These are phyloP conservation scores for Chrysopilus asiliformis DNA, from an alignment of 2,888 invertebrate genomes.

Conservation along the genomic window DNA sequence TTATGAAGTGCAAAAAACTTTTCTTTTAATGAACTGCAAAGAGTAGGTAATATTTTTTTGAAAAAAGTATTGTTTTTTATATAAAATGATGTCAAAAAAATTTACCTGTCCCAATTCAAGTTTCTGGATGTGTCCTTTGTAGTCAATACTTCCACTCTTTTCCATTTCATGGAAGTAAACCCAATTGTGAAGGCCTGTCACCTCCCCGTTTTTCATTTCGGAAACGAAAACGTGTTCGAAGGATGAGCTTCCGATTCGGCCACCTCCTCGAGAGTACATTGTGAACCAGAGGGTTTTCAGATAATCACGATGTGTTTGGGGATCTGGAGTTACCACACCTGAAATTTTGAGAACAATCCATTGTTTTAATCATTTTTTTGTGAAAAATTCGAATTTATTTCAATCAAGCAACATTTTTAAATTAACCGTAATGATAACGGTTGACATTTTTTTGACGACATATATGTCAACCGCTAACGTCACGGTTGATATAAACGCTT, in stretches of 20 bases:
- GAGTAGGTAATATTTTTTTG: not conserved
- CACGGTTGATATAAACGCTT: too few species aligned
- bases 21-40: too few species aligned
- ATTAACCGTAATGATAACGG: too few species aligned
- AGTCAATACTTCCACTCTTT: constrained; percentile 52
- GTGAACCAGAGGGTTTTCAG: constrained; percentile 66
- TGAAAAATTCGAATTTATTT: too few species aligned
- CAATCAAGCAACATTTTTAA: too few species aligned
- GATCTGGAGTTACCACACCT: constrained; percentile 49
- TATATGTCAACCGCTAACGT: too few species aligned
- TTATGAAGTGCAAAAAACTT: too few species aligned
- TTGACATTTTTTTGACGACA: too few species aligned
- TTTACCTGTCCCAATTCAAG: constrained; percentile 57
- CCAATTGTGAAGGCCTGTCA: constrained; percentile 86
- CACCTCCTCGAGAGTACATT: constrained; percentile 66
- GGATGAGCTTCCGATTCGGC: constrained; percentile 73
- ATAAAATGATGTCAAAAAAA: constrained; percentile 14
- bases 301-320: constrained; percentile 56
- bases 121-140: constrained; percentile 65
- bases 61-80: not conserved
- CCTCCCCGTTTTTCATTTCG: constrained; percentile 64
- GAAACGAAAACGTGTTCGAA: constrained; percentile 89
- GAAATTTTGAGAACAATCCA: too few species aligned
- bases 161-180: constrained; percentile 72
- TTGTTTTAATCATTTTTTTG: too few species aligned